Evolutionary conservation across 2,113 vertebrate species (phyloP), one percentile per base, ranked within the genome.

Genomic region (Machaerirhynchus nigripectus): DNA sequence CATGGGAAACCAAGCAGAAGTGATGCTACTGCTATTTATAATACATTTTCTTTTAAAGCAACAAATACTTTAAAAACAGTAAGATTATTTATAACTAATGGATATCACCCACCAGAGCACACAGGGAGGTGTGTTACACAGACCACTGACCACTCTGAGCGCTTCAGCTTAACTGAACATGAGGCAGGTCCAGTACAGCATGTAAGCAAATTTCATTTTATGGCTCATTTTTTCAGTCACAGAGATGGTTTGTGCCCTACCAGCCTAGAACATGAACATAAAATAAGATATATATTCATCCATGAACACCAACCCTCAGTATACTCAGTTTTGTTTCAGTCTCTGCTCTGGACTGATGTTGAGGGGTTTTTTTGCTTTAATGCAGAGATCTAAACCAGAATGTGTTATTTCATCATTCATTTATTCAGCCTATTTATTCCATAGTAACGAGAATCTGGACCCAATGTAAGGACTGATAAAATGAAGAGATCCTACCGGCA

Each of bases 61-160:
- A 50, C 47, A 35, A 24, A 18, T 40, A 37, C 11, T 50, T 91
- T 1, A 6, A 84, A 74, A 65, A 46, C 18, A 56, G 14, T 35
- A 52, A 39, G 24, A 53, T 61, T 70, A 21, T 87, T 81, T 90
- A 19, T 74, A 39, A 52, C 15, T 39, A 22, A 39, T 22, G 49
- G 49, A n/a, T 63, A 11, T 8, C 27, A 55, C 12, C 37, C 16
- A 37, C 13, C 49, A 82, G 46, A 70, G 24, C 55, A 67, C 2
- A 1, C 14, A 31, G 21, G 30, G 55, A 56, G 14, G 30, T 47
- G 63, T 47, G n/a, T n/a, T n/a, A n/a, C n/a, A n/a, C n/a, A n/a
- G n/a, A n/a, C n/a, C n/a, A n/a, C n/a, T n/a, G 24, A 16, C 4
- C 4, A 6, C 12, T 35, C 44, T 22, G 46, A 57, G 22, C 0